phyloP scores from a whole-genome alignment of 30 jellyfish, hydroid and myxozoan species.

The Turritopsis rubra region DNA sequence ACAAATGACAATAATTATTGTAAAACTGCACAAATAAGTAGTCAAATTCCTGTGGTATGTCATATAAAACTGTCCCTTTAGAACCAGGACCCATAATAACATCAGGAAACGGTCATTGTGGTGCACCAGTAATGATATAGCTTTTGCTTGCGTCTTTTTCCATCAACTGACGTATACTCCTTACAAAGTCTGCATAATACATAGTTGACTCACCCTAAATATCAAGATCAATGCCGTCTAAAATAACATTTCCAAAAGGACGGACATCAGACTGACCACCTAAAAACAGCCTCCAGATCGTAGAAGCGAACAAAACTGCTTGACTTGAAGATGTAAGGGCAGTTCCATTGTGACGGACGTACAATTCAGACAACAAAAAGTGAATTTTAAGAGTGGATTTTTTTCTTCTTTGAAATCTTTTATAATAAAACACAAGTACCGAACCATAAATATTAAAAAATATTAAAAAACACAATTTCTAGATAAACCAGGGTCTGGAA shows the following conservation, averaged over 20 bases:
- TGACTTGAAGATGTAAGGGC: background rate
- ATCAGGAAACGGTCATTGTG: constrained; percentile 56
- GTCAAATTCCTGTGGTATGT: constrained; percentile 33
- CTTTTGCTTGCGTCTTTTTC: background rate
- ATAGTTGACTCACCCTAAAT: constrained; percentile 29
- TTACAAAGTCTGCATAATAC: constrained; percentile 36
- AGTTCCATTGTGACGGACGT: too few relatives aligned
- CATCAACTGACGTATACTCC: constrained; percentile 22
- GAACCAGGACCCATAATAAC: constrained; percentile 39
- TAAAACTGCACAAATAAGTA: constrained; percentile 41
- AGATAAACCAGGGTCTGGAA: too few relatives aligned
- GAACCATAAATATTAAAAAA: too few relatives aligned
- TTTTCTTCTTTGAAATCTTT: too few relatives aligned
- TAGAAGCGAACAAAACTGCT: constrained; percentile 25
- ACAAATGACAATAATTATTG: constrained; percentile 34
- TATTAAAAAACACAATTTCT: too few relatives aligned
- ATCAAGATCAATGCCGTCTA: constrained; percentile 45
- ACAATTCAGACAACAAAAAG: too few relatives aligned
- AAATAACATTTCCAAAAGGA: constrained; percentile 27
- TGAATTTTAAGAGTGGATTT: too few relatives aligned
- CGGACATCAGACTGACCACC: constrained; percentile 33
- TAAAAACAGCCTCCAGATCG: constrained; percentile 35
- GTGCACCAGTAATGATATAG: constrained; percentile 47
- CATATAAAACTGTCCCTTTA: constrained; percentile 16
- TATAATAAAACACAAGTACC: too few relatives aligned